phyloP scores from a whole-genome alignment of 2,888 invertebrate species.

The Ecdyonurus torrentis region DNA sequence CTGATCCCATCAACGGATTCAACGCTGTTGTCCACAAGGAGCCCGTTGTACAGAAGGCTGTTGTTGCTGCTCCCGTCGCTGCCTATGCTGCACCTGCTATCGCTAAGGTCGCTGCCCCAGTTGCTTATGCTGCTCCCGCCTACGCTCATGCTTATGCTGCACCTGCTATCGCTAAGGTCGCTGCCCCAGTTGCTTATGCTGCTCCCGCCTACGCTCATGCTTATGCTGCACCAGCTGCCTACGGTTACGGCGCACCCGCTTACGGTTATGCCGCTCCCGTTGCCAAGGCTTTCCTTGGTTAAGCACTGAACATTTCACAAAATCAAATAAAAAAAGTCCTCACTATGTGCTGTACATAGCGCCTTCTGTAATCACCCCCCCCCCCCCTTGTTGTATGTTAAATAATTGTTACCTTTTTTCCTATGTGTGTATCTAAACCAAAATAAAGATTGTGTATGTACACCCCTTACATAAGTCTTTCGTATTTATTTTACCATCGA shows the following conservation, averaged over 20 bases:
- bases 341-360: background rate
- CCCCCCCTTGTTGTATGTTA: background rate
- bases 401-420: background rate
- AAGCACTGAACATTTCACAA: constrained; percentile 3
- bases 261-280: background rate
- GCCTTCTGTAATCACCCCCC: background rate
- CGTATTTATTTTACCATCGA: too few species aligned
- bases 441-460: background rate
- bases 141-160: background rate
- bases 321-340: background rate
- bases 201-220: background rate
- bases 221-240: constrained; percentile 1
- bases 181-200: background rate
- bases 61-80: constrained; percentile 8
- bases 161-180: background rate
- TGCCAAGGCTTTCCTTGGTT: constrained; percentile 10
- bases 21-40: constrained; percentile 13
- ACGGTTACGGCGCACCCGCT: constrained; percentile 6
- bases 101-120: constrained; percentile 14
- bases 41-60: constrained; percentile 6
- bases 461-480: background rate
- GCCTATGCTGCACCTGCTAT: constrained; percentile 16
- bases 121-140: background rate
- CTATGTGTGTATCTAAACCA: background rate
- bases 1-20: constrained; percentile 14